Conservation (phyloP, 2,888 invertebrate species). For the Folsomia candida region DNA sequence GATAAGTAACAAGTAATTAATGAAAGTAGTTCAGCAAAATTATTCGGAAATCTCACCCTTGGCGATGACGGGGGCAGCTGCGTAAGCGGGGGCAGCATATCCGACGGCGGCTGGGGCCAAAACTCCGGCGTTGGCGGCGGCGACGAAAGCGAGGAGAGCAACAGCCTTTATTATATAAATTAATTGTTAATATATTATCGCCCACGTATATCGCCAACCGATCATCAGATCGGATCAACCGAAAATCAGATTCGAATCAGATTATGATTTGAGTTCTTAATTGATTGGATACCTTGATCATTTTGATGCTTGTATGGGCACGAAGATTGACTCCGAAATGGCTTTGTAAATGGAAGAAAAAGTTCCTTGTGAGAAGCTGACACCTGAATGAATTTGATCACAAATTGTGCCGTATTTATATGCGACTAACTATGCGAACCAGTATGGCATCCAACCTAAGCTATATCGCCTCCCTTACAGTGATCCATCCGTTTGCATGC, state of each 20-base stretch:
- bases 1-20: background rate
- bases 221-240: background rate
- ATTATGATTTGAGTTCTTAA: too few species aligned
- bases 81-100: constrained; percentile 22
- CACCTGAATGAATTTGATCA: background rate
- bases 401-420: constrained; percentile 14
- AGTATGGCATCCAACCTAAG: background rate
- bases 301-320: background rate
- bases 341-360: background rate
- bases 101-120: constrained; percentile 4
- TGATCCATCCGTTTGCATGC: too few species aligned
- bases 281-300: constrained; percentile 6
- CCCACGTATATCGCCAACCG: background rate
- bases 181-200: background rate
- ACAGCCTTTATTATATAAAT: constrained; percentile 8
- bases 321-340: background rate
- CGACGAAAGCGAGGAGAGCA: constrained; percentile 15
- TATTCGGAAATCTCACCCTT: background rate
- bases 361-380: background rate
- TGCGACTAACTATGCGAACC: background rate
- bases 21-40: too few species aligned
- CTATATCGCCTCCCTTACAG: background rate
- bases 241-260: too few species aligned
- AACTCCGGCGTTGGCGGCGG: constrained; percentile 8
- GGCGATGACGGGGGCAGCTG: constrained; percentile 17